phyloP scores from a whole-genome alignment of 2,113 vertebrate species.

The Hypocryptadius cinnamomeus region DNA sequence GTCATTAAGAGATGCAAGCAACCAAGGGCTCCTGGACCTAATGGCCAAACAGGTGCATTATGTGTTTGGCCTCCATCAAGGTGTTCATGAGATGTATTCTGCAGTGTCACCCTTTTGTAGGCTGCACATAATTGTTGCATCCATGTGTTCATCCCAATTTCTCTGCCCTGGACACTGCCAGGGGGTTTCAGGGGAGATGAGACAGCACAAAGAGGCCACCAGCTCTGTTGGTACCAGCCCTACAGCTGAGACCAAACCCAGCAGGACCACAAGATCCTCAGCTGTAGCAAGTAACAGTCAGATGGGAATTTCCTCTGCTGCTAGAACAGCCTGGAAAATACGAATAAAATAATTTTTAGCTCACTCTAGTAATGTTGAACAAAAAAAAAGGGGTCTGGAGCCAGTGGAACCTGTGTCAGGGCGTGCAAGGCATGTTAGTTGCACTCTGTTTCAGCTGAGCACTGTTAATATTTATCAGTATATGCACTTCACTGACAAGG shows the following conservation, averaged over 20 bases:
- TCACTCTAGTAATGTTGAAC: not conserved
- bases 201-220: not conserved
- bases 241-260: not conserved
- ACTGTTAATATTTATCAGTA: not conserved
- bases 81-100: not conserved
- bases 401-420: not conserved
- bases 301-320: not conserved
- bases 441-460: not conserved
- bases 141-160: not conserved
- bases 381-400: not conserved
- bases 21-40: not conserved
- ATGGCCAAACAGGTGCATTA: not conserved
- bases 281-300: not conserved
- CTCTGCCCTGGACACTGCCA: not conserved
- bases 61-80: not conserved
- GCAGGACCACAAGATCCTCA: not conserved
- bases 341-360: not conserved
- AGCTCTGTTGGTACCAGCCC: not conserved
- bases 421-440: not conserved
- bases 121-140: not conserved
- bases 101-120: not conserved
- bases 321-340: not conserved
- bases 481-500: not conserved
- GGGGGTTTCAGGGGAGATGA: not conserved
- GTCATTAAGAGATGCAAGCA: not conserved